Conservation (phyloP, 1,140 invertebrate genomes). For the Cotesia glomerata region DNA sequence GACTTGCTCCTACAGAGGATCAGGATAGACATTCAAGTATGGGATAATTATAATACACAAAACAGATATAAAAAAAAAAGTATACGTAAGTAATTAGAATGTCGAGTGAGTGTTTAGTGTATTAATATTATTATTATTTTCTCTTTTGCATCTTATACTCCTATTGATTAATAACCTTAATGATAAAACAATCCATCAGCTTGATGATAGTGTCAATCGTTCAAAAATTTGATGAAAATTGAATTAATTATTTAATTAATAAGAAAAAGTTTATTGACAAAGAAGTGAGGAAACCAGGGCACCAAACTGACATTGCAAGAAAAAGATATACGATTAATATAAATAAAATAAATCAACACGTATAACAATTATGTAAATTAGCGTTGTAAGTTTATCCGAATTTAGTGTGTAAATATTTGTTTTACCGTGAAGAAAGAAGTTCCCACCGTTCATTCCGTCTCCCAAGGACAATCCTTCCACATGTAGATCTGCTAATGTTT, state of each 20-base stretch:
- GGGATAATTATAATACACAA: constrained; percentile 56
- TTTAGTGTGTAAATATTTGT: constrained; percentile 31
- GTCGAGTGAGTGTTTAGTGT: too few relatives aligned
- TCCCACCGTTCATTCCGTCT: constrained; percentile 66
- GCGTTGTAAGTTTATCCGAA: constrained; percentile 2
- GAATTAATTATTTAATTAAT: too few relatives aligned
- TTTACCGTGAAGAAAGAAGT: constrained; percentile 58
- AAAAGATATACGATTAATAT: background rate
- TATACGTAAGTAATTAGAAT: background rate
- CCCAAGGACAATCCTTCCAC: constrained; percentile 68
- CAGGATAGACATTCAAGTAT: constrained; percentile 61
- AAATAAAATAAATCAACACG: background rate
- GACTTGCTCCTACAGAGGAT: constrained; percentile 71
- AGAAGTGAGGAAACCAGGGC: too few relatives aligned
- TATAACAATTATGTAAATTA: background rate
- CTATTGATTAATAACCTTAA: too few relatives aligned
- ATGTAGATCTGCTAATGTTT: constrained; percentile 87
- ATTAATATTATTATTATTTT: too few relatives aligned
- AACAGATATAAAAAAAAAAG: constrained; percentile 27
- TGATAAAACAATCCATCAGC: too few relatives aligned
- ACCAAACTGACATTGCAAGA: background rate
- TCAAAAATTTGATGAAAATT: too few relatives aligned
- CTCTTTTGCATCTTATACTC: too few relatives aligned
- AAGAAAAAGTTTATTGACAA: too few relatives aligned
- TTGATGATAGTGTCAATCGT: too few relatives aligned